phyloP scores from a whole-genome alignment of 2,113 vertebrate genomes.

The Trogon surrucura region DNA sequence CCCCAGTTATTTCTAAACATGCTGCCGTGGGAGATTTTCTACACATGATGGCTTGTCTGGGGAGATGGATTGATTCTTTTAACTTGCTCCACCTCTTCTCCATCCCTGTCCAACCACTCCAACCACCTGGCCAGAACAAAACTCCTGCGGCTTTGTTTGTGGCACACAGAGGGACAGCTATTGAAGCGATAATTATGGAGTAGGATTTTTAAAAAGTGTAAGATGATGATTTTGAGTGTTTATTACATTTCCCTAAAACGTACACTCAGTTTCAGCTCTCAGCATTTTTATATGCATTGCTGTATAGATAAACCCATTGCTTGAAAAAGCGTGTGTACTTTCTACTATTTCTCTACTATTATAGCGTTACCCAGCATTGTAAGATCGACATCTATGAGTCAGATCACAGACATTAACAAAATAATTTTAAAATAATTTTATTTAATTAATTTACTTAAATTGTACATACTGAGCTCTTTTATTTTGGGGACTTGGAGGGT shows the following conservation, averaged over 20 bases:
- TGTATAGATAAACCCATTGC: background rate
- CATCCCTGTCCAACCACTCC: background rate
- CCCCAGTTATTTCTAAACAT: background rate
- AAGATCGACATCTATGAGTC: slow-evolving; percentile 30
- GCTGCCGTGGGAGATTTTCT: background rate
- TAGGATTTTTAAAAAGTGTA: background rate
- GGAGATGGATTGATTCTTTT: background rate
- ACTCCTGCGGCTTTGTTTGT: background rate
- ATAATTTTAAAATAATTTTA: background rate
- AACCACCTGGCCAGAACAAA: background rate
- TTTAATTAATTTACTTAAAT: slow-evolving; percentile 55
- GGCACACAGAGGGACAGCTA: background rate
- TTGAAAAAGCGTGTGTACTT: background rate
- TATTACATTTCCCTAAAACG: background rate
- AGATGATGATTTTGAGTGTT: background rate
- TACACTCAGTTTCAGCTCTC: background rate
- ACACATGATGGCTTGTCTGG: background rate
- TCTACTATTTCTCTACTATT: background rate
- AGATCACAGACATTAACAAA: slow-evolving; percentile 35
- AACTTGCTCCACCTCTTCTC: background rate
- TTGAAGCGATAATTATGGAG: background rate
- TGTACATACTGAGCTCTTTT: background rate
- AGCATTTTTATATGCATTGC: background rate
- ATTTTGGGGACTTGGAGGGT: background rate
- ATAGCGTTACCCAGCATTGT: background rate